Conservation (phyloP, 1,140 invertebrate species). For the Cephus cinctus region DNA sequence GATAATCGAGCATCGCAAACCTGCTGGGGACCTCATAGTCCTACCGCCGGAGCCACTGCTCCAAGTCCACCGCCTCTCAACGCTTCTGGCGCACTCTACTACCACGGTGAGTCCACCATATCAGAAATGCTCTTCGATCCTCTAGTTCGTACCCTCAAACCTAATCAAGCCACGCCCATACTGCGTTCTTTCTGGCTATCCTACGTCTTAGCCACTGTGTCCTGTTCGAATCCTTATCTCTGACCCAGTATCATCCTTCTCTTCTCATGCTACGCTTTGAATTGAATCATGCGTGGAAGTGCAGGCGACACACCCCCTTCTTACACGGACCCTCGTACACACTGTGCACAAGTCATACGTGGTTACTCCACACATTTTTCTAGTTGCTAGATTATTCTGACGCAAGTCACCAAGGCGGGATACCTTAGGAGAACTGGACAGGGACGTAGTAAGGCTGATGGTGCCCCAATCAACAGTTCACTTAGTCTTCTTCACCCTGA, state of each 20-base stretch:
- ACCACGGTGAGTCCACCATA: conserved; percentile 60
- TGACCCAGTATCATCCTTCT: not conserved
- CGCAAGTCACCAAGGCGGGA: too few relatives aligned
- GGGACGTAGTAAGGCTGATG: too few relatives aligned
- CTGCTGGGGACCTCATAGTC: conserved; percentile 71
- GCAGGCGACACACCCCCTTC: not conserved
- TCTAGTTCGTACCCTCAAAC: too few relatives aligned
- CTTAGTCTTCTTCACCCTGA: too few relatives aligned
- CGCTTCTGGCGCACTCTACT: conserved; percentile 61
- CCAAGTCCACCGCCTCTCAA: conserved; percentile 70
- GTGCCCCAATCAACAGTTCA: too few relatives aligned
- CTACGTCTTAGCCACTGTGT: not conserved
- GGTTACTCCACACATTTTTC: too few relatives aligned
- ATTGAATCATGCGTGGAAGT: not conserved
- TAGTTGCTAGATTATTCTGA: too few relatives aligned
- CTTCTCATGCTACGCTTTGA: not conserved
- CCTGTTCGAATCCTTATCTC: not conserved
- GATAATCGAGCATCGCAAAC: conserved; percentile 45
- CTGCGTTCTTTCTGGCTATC: conserved; percentile 14
- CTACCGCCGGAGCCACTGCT: conserved; percentile 70
- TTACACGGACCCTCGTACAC: too few relatives aligned
- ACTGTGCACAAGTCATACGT: too few relatives aligned
- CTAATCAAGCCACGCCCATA: conserved; percentile 26
- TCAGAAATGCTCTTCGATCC: conserved; percentile 20
- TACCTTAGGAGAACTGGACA: too few relatives aligned